phyloP scores from a whole-genome alignment of 2,888 invertebrate species.

The Willowsia nigromaculata region DNA sequence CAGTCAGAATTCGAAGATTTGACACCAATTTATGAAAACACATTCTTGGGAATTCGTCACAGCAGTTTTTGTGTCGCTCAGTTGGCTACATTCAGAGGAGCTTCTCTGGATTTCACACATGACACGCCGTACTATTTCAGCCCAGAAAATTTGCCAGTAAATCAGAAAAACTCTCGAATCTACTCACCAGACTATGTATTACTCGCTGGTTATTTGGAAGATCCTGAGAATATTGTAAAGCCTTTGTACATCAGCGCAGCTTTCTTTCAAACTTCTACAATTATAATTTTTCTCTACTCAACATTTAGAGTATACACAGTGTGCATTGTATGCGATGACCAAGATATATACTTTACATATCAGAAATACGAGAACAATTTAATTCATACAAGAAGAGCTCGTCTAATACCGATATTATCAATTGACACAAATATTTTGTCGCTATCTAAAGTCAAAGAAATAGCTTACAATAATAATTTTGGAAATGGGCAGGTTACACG shows the following conservation, averaged over 20 bases:
- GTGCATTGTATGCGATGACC: neutral
- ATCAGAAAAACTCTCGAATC: neutral
- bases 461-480: neutral
- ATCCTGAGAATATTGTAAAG: neutral
- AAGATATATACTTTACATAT: neutral
- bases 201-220: neutral
- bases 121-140: neutral
- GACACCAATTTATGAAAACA: neutral
- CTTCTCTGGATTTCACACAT: neutral
- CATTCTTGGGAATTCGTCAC: neutral
- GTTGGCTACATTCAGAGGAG: neutral
- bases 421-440: neutral
- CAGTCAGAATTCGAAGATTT: no score
- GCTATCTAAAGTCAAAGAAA: neutral
- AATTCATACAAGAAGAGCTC: neutral
- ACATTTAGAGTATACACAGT: neutral
- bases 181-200: neutral
- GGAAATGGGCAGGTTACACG: neutral
- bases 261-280: neutral
- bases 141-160: neutral
- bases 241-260: neutral
- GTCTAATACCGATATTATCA: neutral
- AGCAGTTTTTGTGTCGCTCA: neutral
- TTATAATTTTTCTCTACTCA: neutral
- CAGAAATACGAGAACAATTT: neutral